Evolutionary conservation across 92 coral and sea anemone species (phyloP).

Genomic region (Porites evermanni): DNA sequence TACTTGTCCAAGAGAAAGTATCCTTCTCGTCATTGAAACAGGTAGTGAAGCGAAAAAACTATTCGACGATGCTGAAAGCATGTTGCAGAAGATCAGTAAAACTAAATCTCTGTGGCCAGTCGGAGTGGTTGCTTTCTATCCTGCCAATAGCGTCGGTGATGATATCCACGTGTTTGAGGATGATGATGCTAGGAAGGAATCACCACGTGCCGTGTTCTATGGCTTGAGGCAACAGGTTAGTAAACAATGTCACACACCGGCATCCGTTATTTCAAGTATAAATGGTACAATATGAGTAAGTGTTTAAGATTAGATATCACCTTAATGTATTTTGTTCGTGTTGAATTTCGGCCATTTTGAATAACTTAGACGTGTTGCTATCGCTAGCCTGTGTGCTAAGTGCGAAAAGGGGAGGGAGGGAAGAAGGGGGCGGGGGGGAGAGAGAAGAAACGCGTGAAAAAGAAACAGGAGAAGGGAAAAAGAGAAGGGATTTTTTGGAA

Average conservation of each 20-base stretch:
- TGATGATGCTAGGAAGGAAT: slow-evolving; percentile 67
- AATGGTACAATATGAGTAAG: no score
- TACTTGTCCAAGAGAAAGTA: neutral
- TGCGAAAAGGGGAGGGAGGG: no score
- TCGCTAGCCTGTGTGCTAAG: no score
- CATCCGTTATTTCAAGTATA: no score
- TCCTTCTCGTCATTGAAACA: neutral
- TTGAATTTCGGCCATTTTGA: no score
- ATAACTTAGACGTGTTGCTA: no score
- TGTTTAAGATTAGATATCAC: no score
- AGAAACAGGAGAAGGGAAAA: no score
- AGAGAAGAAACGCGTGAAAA: no score
- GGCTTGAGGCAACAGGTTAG: slow-evolving; percentile 84
- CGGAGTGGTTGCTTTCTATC: slow-evolving; percentile 84
- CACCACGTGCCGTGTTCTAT: slow-evolving; percentile 77
- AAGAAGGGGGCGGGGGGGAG: no score
- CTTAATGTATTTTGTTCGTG: no score
- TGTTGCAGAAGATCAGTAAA: slow-evolving; percentile 67
- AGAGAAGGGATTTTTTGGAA: no score
- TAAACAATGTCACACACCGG: neutral
- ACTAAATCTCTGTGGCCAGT: slow-evolving; percentile 69
- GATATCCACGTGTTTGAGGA: slow-evolving; percentile 81
- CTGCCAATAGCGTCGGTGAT: slow-evolving; percentile 89
- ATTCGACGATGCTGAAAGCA: slow-evolving; percentile 87
- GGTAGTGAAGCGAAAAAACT: slow-evolving; percentile 88